Evolutionary conservation across 1,140 invertebrate species (phyloP), one percentile per base, ranked within the genome.

Genomic region (Glomeris maerens): DNA sequence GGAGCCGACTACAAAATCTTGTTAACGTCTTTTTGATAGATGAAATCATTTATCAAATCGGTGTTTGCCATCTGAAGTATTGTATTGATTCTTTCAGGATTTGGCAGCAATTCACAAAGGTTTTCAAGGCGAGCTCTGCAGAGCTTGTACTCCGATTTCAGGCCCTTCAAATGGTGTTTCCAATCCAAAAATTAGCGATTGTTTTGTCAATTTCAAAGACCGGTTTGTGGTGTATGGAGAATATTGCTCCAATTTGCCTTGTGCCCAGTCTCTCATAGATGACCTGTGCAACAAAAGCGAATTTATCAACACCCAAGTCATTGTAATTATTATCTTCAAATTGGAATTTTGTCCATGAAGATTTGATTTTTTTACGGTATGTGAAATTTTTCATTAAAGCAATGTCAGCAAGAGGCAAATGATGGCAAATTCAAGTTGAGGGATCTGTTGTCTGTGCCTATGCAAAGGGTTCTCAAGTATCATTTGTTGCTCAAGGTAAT

Each of bases 391-490:
- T 46, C 52, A 59, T 73, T 77, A 27, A 66, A 92, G 84, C 81
- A 81, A 66, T 93, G 86, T 66, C 87, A 96, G 68, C 79, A 83
- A 58, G 80, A 87, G 64, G 89, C 90, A 52, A 96, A 93, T 68
- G 87, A 93, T 60, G 90, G 90, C 14, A 87, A 90, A 65, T 93
- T 97, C 62, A 87, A 92, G 67, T 68, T 98, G 47, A 73, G 90
- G 27, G 93, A 97, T 67, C 83, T 98, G 45, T 66, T 98, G 4
- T 90, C 89, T 26, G 90, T 98, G 27, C 94, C 94, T 3, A 96
- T 98, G 89, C 94, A 98, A 70, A 72, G 94, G 64, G 83, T 98
- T 52, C 75, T 98, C 25, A 98, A 98, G 63, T 98, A 98, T 68
- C 92, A 96, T 67, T 71, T 98, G 39, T 68, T 98, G 26, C 68